These are phyloP conservation scores for Andrena dorsata DNA, from an alignment of 2,888 invertebrate genomes.

Conservation along the genomic window DNA sequence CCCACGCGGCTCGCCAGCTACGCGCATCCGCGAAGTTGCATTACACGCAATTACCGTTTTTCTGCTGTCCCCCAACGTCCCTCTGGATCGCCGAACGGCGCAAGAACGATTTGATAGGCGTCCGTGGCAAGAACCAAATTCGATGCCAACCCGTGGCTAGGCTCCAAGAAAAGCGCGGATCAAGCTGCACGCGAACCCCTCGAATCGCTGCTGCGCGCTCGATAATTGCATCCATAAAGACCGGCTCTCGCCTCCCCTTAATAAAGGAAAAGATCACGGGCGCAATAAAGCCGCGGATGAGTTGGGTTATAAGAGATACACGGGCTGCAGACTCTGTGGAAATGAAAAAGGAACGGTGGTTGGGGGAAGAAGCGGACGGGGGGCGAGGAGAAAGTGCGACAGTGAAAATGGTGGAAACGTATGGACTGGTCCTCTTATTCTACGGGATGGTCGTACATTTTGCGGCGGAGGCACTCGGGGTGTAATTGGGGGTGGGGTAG, in stretches of 20 bases:
- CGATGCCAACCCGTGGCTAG: slow-evolving; percentile 19
- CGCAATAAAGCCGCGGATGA: slow-evolving; percentile 62
- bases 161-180: slow-evolving; percentile 47
- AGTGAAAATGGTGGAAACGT: slow-evolving; percentile 35
- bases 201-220: slow-evolving; percentile 49
- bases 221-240: slow-evolving; percentile 71
- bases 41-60: slow-evolving; percentile 57
- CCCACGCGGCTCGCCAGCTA: slow-evolving; percentile 24
- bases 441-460: too few species aligned
- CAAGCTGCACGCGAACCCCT: slow-evolving; percentile 33
- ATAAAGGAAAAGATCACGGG: slow-evolving; percentile 71
- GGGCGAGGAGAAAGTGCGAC: slow-evolving; percentile 9
- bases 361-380: neutral
- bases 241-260: slow-evolving; percentile 50
- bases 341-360: slow-evolving; percentile 11
- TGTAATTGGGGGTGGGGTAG: slow-evolving; percentile 47
- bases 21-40: slow-evolving; percentile 42
- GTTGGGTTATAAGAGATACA: slow-evolving; percentile 46
- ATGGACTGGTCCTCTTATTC: neutral
- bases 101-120: slow-evolving; percentile 14
- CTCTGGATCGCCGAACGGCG: slow-evolving; percentile 29
- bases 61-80: slow-evolving; percentile 33
- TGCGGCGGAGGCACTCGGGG: slow-evolving; percentile 51
- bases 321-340: slow-evolving; percentile 15
- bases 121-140: neutral